A percentile compares a stretch with the other conserved stretches of the same genome.
Conservation (phyloP, 2,888 invertebrate genomes). For the Crematogaster levior region DNA sequence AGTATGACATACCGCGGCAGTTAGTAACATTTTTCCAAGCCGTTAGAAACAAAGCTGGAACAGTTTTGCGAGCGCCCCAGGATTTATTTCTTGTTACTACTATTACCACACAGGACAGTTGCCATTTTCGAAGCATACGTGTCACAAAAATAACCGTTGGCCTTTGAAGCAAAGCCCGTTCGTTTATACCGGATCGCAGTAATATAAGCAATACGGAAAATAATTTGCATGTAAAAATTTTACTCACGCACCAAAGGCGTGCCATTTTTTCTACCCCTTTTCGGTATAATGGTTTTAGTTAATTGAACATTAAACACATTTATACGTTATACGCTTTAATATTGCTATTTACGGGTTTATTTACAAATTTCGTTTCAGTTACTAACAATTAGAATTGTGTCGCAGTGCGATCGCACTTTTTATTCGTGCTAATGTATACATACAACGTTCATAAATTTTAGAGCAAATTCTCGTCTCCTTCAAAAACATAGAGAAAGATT, state of each 20-base stretch:
- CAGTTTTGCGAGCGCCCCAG: conserved; percentile 36
- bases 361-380: neutral
- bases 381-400: neutral
- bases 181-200: conserved; percentile 5
- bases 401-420: neutral
- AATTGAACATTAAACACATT: neutral
- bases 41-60: conserved; percentile 41
- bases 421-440: neutral
- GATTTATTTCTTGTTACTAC: conserved; percentile 48
- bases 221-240: conserved; percentile 22
- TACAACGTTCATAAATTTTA: neutral
- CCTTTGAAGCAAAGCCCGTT: conserved; percentile 22
- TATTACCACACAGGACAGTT: conserved; percentile 25
- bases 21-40: conserved; percentile 48
- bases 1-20: conserved; percentile 35
- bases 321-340: neutral
- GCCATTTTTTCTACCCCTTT: neutral
- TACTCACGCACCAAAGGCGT: neutral
- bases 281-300: neutral
- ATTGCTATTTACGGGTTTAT: neutral
- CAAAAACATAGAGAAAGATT: neutral
- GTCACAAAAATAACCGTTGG: conserved; percentile 33
- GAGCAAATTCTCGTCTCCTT: neutral
- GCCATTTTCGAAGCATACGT: conserved; percentile 25
- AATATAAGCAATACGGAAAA: conserved; percentile 16